Conservation (phyloP, 2,113 vertebrate genomes). For the Rhinoptilus africanus region DNA sequence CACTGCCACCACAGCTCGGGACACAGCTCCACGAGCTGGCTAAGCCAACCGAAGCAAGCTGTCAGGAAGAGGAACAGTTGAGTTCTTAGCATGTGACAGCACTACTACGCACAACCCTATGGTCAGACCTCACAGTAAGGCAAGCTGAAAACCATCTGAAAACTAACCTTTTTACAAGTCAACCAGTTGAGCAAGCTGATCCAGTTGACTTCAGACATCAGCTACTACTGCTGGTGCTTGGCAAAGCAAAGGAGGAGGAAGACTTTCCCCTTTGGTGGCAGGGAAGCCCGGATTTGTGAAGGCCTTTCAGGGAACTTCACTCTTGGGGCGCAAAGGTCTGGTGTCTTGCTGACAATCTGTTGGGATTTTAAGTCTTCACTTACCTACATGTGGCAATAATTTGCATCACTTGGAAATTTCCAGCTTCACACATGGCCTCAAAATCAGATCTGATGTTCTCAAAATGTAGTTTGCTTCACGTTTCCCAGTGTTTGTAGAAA, state of each 20-base stretch:
- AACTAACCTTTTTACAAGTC: not conserved
- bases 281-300: not conserved
- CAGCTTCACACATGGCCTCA: not conserved
- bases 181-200: not conserved
- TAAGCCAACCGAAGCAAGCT: not conserved
- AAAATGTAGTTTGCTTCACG: not conserved
- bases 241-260: not conserved
- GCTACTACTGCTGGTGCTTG: not conserved
- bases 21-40: not conserved
- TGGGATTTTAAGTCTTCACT: not conserved
- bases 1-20: accelerated
- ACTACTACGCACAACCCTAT: not conserved
- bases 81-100: not conserved
- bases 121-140: not conserved
- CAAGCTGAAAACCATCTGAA: not conserved
- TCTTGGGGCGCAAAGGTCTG: not conserved
- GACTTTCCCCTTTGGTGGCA: not conserved
- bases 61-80: accelerated
- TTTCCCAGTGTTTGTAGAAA: not conserved
- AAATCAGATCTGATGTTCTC: not conserved
- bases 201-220: not conserved
- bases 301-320: not conserved
- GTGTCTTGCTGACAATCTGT: not conserved
- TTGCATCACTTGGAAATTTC: not conserved
- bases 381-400: not conserved